These are phyloP conservation scores for Heliconius eleuchia DNA, from an alignment of 1,140 invertebrate species.

Conservation along the genomic window DNA sequence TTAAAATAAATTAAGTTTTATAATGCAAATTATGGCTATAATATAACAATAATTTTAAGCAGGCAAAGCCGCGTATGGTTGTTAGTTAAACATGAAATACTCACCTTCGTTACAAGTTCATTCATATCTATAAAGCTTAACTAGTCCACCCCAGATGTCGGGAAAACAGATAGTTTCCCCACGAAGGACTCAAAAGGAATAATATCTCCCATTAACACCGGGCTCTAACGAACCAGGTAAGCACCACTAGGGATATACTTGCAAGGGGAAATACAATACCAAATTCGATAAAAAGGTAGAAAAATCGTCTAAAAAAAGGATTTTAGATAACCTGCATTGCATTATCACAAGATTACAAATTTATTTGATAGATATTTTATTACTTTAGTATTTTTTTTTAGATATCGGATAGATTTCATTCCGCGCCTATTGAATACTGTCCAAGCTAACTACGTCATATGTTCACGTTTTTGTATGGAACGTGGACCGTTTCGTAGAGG, in stretches of 20 bases:
- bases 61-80: no score
- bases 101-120: background rate
- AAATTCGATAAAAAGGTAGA: background rate
- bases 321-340: background rate
- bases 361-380: no score
- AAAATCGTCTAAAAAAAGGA: background rate
- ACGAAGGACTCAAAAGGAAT: constrained; percentile 17
- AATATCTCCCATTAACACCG: constrained; percentile 14
- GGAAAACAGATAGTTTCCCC: constrained; percentile 2
- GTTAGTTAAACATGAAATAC: background rate
- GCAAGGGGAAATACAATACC: background rate
- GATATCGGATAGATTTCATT: no score
- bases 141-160: background rate
- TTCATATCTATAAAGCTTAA: constrained; percentile 9
- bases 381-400: no score
- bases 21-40: background rate
- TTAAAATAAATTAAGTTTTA: background rate
- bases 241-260: background rate
- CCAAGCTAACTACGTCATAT: no score
- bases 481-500: no score
- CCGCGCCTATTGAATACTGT: no score
- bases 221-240: constrained; percentile 22
- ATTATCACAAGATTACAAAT: no score
- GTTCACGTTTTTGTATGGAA: no score
- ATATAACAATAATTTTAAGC: no score